Evolutionary conservation across 2,888 invertebrate species (phyloP), one percentile per base, ranked within the genome.

Genomic region (Metopia argyrocephala): DNA sequence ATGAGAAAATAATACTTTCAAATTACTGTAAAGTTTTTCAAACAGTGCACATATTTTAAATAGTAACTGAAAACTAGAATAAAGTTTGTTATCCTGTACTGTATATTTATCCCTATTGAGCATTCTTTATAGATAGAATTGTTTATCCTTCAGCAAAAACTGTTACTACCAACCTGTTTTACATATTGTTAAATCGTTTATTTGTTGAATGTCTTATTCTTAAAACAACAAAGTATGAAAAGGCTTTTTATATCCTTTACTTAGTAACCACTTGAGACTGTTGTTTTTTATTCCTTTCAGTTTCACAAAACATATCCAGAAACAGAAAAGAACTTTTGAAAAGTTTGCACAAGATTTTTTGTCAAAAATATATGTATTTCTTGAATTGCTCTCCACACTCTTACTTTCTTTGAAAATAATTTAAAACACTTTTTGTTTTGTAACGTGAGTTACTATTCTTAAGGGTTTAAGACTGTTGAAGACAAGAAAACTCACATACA

Each of bases 181-280:
- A n/a, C n/a, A 25, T n/a, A 3, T 1, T 64, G 20, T n/a, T n/a
- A n/a, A n/a, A 38, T 38, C 12, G 1, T 38, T 1, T 15, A 38
- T 15, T 38, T 28, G 12, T 5, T 23, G 48, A 70, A 64, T 64
- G 18, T 50, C 64, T 70, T 57, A 54, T 52, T 52, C 54, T 62
- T 71, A 28, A 25, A 27, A 70, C 25, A 31, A 18, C n/a, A n/a
- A 28, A 62, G 74, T 62, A 31, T 62, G 78, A 70, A 59, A 38
- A 28, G 46, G 20, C 20, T 48, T 61, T n/a, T n/a, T 81, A 69
- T 80, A 81, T 81, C 70, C 61, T 81, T 74, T 79, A 82, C 84
- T 83, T 83, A 78, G 83, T 84, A 87, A 85, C 85, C 86, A 88
- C 87, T 88, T 86, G 87, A 87, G 88, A 86, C 86, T 74, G 76